phyloP scores from a whole-genome alignment of 2,888 invertebrate species.

The Drosophila koepferae region DNA sequence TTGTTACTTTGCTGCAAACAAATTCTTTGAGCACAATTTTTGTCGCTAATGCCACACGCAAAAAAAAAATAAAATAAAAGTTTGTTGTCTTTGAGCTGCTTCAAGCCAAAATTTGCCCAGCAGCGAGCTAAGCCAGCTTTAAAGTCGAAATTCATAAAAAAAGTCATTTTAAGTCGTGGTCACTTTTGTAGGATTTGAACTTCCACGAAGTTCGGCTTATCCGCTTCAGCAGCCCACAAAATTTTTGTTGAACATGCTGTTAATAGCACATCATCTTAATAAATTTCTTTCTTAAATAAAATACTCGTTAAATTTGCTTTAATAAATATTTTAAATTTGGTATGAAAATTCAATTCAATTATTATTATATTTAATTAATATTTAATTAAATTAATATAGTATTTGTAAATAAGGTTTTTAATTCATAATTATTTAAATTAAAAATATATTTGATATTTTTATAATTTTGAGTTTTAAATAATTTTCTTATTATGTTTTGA shows the following conservation, averaged over 20 bases:
- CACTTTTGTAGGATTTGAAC: background rate
- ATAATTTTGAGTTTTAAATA: no score
- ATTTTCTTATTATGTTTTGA: no score
- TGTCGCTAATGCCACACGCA: background rate
- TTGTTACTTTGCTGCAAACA: background rate
- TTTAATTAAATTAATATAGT: no score
- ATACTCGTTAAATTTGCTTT: no score
- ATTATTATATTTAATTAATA: no score
- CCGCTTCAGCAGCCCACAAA: background rate
- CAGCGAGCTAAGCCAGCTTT: background rate
- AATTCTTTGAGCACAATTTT: background rate
- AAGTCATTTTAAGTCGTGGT: background rate
- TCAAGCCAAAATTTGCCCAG: background rate
- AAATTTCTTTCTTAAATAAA: background rate
- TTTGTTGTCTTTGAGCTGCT: background rate
- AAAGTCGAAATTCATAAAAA: conserved; percentile 1
- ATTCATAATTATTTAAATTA: no score
- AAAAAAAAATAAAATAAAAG: background rate
- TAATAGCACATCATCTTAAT: background rate
- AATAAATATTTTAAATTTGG: no score
- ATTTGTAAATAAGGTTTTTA: no score
- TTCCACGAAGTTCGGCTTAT: conserved; percentile 1
- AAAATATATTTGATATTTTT: no score
- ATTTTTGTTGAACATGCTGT: background rate
- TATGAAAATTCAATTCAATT: no score